Evolutionary conservation across 1,140 invertebrate genomes (phyloP).

Genomic region (Linepithema humile): DNA sequence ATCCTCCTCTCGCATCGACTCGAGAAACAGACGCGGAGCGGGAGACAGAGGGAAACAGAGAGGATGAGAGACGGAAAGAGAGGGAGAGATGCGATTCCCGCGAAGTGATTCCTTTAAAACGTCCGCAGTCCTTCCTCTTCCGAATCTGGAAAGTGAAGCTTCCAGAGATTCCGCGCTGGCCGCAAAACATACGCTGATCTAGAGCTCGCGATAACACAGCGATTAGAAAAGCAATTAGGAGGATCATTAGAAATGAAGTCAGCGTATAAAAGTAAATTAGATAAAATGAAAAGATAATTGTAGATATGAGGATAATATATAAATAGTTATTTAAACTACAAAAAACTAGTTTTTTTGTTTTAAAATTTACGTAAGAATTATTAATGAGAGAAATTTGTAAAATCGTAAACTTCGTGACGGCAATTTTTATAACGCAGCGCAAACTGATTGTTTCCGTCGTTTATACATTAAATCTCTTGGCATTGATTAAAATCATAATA

Average conservation of each 20-base stretch:
- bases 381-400: not conserved
- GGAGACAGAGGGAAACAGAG: not conserved
- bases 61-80: too few relatives aligned
- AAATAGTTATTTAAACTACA: too few relatives aligned
- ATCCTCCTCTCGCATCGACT: constrained; percentile 49
- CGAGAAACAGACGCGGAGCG: constrained; percentile 9
- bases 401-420: not conserved
- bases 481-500: too few relatives aligned
- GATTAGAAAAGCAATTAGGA: not conserved
- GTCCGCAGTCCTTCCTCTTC: constrained; percentile 10
- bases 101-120: constrained; percentile 60
- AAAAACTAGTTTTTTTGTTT: not conserved
- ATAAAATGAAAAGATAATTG: not conserved
- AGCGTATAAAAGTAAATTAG: not conserved
- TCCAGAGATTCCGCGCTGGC: constrained; percentile 10
- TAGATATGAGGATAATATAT: too few relatives aligned
- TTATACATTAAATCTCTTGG: not conserved
- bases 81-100: constrained; percentile 1
- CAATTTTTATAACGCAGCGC: not conserved
- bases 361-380: not conserved
- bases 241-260: not conserved
- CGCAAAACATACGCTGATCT: constrained; percentile 10
- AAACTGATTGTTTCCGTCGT: not conserved
- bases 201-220: constrained; percentile 12
- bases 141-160: constrained; percentile 13